Conservation (phyloP, 2,797 vertebrate species). For the Phylloscopus collybita region DNA sequence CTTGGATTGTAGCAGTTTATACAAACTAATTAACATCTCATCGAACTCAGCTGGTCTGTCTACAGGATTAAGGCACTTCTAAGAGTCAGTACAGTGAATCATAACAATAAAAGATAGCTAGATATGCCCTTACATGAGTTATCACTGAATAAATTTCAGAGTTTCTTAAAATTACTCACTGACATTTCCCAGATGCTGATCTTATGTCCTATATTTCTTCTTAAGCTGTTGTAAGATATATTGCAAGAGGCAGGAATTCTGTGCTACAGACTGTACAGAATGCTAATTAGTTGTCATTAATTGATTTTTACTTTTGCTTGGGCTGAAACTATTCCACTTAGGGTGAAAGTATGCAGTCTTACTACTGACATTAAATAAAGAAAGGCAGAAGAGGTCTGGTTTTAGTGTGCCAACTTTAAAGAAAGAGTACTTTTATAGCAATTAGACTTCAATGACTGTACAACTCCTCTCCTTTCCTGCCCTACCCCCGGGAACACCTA, state of each 20-base stretch:
- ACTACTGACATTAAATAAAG: not conserved
- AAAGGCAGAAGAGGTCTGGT: not conserved
- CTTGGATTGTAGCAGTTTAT: not conserved
- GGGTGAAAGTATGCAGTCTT: not conserved
- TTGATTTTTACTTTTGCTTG: not conserved
- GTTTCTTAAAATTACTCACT: not conserved
- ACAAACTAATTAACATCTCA: not conserved
- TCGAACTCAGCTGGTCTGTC: not conserved
- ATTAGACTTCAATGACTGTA: not conserved
- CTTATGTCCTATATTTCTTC: not conserved
- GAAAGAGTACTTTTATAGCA: not conserved
- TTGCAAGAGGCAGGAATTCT: not conserved
- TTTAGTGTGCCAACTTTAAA: not conserved
- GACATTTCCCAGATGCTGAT: not conserved
- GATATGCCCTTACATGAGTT: not conserved
- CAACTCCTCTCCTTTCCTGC: not conserved
- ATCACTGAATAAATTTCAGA: not conserved
- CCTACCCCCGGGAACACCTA: not conserved
- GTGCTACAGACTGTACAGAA: not conserved
- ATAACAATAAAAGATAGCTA: conserved; percentile 7
- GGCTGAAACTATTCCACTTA: not conserved
- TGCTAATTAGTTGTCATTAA: conserved; percentile 26
- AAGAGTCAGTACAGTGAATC: not conserved
- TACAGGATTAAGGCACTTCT: conserved; percentile 10
- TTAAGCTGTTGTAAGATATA: not conserved